Percentiles rank a stretch among this genome's conserved stretches.
These are phyloP conservation scores for Drosophila antonietae DNA, from an alignment of 2,888 invertebrate genomes.

Conservation along the genomic window DNA sequence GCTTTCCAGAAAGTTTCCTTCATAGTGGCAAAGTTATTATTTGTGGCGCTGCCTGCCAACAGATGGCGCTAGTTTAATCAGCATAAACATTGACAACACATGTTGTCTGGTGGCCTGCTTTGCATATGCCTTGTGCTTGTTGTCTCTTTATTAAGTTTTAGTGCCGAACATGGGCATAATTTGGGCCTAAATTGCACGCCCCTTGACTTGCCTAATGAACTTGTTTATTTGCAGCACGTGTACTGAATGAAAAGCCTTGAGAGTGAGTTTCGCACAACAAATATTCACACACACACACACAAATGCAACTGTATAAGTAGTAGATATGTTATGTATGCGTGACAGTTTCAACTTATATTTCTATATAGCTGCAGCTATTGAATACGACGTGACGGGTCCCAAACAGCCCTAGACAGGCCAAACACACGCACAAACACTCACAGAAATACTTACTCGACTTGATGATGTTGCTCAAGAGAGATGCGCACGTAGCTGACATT, in stretches of 20 bases:
- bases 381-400: background rate
- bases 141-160: constrained; percentile 59
- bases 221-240: constrained; percentile 77
- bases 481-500: constrained; percentile 42
- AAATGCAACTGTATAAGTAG: constrained; percentile 7
- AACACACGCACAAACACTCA: background rate
- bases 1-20: background rate
- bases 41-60: background rate
- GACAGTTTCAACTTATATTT: constrained; percentile 44
- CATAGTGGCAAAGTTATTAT: background rate
- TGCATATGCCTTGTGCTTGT: constrained; percentile 56
- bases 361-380: constrained; percentile 16
- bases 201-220: constrained; percentile 69
- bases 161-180: constrained; percentile 53
- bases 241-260: constrained; percentile 54
- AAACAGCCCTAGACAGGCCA: background rate
- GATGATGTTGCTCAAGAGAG: constrained; percentile 18
- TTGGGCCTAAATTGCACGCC: constrained; percentile 31
- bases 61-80: constrained; percentile 64
- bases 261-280: background rate
- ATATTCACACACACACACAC: background rate
- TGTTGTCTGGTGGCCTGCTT: constrained; percentile 41
- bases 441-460: background rate
- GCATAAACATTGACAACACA: constrained; percentile 64
- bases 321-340: constrained; percentile 5